phyloP scores from a whole-genome alignment of 2,888 invertebrate genomes.

The Mesorhabditis sp. region DNA sequence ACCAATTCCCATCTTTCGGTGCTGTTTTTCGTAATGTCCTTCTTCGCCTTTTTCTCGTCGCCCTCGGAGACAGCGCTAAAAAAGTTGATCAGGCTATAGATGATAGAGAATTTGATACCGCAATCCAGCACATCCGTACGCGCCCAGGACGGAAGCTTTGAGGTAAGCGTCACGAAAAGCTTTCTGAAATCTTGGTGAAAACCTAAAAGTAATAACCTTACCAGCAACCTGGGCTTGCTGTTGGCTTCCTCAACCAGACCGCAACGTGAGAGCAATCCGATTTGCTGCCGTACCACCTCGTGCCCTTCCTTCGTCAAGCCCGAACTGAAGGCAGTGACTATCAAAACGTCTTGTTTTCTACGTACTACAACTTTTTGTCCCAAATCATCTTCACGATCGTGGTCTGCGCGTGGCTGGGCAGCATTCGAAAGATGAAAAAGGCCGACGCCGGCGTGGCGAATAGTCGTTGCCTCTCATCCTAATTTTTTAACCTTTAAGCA shows the following conservation, averaged over 20 bases:
- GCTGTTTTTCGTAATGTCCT: slow-evolving; percentile 59
- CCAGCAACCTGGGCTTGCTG: too few relatives aligned
- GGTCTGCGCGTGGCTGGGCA: slow-evolving; percentile 43
- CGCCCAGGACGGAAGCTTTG: slow-evolving; percentile 35
- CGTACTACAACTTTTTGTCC: slow-evolving; percentile 22
- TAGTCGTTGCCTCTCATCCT: neutral
- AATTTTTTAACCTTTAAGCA: neutral
- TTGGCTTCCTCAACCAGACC: neutral
- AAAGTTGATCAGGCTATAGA: neutral
- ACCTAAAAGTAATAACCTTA: too few relatives aligned
- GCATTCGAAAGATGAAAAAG: slow-evolving; percentile 44
- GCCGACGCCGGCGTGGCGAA: slow-evolving; percentile 16
- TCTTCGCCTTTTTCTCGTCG: slow-evolving; percentile 29
- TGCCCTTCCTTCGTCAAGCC: neutral
- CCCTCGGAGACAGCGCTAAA: slow-evolving; percentile 13
- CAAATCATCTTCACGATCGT: slow-evolving; percentile 39
- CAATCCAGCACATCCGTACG: slow-evolving; percentile 21
- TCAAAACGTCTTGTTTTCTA: neutral
- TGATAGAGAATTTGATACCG: neutral
- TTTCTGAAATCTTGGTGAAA: slow-evolving; percentile 17
- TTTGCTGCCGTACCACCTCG: slow-evolving; percentile 9
- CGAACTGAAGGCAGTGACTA: neutral
- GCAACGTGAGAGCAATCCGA: neutral
- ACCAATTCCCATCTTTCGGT: slow-evolving; percentile 63
- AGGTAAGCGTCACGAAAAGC: slow-evolving; percentile 43